These are phyloP conservation scores for Chymomyza fuscimana DNA, from an alignment of 2,888 invertebrate species.

Conservation along the genomic window DNA sequence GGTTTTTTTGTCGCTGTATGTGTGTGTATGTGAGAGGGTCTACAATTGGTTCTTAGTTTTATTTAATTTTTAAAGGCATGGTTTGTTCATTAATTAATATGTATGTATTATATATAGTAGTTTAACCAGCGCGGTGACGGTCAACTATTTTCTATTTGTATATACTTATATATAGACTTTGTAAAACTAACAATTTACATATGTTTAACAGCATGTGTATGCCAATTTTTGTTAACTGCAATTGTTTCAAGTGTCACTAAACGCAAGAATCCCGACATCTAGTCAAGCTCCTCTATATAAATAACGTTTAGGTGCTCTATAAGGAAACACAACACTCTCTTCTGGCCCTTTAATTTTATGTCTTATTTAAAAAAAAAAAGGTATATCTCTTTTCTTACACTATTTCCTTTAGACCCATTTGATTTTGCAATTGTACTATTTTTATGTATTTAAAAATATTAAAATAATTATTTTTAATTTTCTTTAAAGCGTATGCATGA, in stretches of 20 bases:
- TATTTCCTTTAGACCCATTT: background rate
- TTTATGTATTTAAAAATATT: background rate
- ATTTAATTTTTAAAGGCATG: background rate
- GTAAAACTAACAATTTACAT: background rate
- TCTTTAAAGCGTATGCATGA: slow-evolving; percentile 48
- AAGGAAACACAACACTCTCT: slow-evolving; percentile 4
- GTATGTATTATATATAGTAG: background rate
- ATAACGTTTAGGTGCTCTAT: too few species aligned
- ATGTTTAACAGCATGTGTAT: slow-evolving; percentile 51
- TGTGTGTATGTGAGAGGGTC: slow-evolving; percentile 7
- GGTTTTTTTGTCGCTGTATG: slow-evolving; percentile 23
- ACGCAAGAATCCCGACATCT: slow-evolving; percentile 16
- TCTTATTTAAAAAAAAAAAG: slow-evolving; percentile 29
- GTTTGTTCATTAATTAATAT: background rate
- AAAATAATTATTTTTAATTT: slow-evolving; percentile 3
- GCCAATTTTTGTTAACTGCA: slow-evolving; percentile 47
- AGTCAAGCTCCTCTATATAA: background rate
- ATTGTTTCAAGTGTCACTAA: slow-evolving; percentile 46
- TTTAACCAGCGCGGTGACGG: background rate
- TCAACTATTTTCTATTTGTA: background rate
- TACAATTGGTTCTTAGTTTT: slow-evolving; percentile 11
- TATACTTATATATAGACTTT: background rate
- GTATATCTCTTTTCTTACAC: slow-evolving; percentile 4
- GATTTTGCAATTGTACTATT: background rate
- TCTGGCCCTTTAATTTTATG: slow-evolving; percentile 3